Evolutionary conservation across 2,113 vertebrate species (phyloP).

Genomic region (Chunga burmeisteri): DNA sequence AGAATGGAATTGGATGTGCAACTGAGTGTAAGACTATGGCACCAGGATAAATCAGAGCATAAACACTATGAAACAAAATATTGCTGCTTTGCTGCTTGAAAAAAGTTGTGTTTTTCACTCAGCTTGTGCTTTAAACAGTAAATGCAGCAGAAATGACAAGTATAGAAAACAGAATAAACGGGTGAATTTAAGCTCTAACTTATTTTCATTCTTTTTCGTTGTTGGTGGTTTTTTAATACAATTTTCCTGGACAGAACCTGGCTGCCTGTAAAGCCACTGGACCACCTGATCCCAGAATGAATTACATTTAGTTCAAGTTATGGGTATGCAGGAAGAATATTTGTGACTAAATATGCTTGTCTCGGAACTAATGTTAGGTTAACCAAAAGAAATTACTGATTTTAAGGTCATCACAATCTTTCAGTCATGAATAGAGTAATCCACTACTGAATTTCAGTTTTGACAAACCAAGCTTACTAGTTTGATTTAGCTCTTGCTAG

Average conservation of each 20-base stretch:
- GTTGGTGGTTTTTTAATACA: not conserved
- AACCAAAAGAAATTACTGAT: not conserved
- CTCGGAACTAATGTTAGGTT: not conserved
- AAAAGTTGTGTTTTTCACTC: not conserved
- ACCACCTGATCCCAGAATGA: not conserved
- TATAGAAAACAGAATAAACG: not conserved
- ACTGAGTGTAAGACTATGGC: not conserved
- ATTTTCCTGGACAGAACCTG: not conserved
- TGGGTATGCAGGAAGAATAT: not conserved
- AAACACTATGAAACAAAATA: constrained; percentile 11
- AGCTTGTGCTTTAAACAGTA: not conserved
- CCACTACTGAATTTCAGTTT: not conserved
- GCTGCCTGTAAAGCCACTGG: not conserved
- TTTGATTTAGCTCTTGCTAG: not conserved
- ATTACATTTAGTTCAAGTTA: not conserved
- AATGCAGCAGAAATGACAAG: not conserved
- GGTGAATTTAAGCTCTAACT: not conserved
- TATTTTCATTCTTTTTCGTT: not conserved
- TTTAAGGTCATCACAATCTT: not conserved
- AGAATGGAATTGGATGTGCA: constrained; percentile 3
- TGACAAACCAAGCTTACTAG: not conserved
- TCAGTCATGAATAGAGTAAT: not conserved
- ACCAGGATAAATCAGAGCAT: constrained; percentile 33
- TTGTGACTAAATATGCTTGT: not conserved
- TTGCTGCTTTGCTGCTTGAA: not conserved